Base-by-base conservation (phyloP, 2,113 vertebrate species). In the Regulus satrapa region DNA sequence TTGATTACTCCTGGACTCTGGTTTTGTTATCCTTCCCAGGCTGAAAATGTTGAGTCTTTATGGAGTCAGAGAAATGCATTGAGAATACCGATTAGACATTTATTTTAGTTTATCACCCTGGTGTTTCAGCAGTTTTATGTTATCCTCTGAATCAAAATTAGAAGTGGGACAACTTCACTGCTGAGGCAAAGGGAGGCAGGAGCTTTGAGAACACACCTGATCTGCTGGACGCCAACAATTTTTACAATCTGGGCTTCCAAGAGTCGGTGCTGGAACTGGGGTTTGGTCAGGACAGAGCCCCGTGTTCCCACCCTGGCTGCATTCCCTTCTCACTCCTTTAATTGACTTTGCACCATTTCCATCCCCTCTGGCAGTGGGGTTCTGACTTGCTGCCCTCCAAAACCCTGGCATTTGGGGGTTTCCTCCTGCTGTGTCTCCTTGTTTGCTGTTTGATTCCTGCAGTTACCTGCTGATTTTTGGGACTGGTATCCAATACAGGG, bases 401-500 rank as follows among this genome's bases (percentile, higher is more conserved):
- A 62, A 32, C 58, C 29, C 2, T 24, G n/a, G 10, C 1, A 1
- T 23, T 58, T 24, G 18, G 52, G 5, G 31, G 2, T 51, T 67
- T 66, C 18, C 24, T 13, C 20, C 36, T 32, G 12, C 18, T 26
- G 8, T 5, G 28, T n/a, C 34, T 49, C 36, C 80, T 32, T 32
- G 13, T 55, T 75, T 56, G 69, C 59, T 36, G 21, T 48, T 85
- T 55, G 40, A 15, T 28, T 79, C 36, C 28, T 41, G 63, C 26
- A 10, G 25, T 58, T 52, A 2, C 43, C 41, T 46, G 32, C 25
- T 2, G 24, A 2, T 26, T 51, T 54, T 40, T 36, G 51, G 49
- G 23, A 3, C 7, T 6, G 38, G n/a, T 36, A 3, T 36, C 34
- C 2, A 4, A 8, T 4, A 11, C 18, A 10, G 0, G 2, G 36